Conservation (phyloP, 2,113 vertebrate species). For the Melanerpes formicivorus region DNA sequence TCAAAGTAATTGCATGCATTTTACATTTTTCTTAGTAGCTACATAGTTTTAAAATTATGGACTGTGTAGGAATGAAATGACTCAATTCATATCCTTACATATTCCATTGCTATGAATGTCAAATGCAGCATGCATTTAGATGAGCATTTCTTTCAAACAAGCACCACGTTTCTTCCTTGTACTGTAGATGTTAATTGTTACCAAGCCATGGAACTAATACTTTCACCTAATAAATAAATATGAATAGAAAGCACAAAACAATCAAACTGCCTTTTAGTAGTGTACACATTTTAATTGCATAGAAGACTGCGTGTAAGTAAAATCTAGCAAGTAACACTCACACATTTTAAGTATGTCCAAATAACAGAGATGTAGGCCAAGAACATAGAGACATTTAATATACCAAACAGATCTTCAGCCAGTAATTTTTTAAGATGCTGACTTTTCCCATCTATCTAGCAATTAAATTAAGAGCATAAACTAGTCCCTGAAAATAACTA, state of each 20-base stretch:
- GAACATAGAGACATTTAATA: background rate
- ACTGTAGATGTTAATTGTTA: background rate
- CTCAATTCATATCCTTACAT: background rate
- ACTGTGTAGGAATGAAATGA: background rate
- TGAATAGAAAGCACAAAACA: background rate
- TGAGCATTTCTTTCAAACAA: background rate
- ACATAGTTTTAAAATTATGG: background rate
- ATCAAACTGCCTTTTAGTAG: background rate
- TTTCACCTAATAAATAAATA: conserved; percentile 15
- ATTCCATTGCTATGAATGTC: background rate
- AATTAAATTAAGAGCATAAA: background rate
- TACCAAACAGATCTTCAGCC: background rate
- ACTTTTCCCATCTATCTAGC: background rate
- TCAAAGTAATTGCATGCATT: background rate
- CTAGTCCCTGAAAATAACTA: background rate
- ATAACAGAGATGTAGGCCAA: background rate
- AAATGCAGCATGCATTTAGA: background rate
- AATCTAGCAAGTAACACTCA: background rate
- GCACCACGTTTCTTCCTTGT: background rate
- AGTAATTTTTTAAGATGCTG: background rate
- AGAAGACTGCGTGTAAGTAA: background rate
- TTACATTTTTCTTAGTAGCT: background rate
- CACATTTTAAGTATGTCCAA: background rate
- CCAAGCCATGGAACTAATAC: background rate
- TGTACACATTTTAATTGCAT: background rate